Base-by-base conservation (phyloP, 2,113 vertebrate species). In the Lethenteron camtschaticum region DNA sequence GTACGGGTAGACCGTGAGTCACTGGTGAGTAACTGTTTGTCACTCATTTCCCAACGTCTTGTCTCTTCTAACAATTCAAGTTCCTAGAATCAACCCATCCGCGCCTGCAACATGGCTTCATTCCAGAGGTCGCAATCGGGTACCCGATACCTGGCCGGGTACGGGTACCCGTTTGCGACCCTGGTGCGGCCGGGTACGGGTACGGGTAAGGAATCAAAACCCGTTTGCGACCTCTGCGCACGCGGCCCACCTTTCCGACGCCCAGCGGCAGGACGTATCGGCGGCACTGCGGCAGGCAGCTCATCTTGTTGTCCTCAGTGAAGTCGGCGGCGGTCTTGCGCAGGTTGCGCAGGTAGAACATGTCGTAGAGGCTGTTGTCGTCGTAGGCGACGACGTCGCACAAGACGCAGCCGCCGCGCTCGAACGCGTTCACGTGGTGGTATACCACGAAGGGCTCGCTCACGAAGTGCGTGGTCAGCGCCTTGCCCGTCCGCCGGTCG, bases 391-490 rank as follows among this genome's bases (percentile, higher is more conserved):
- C 82, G 59, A 89, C 72, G 2, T 99, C 94, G 12, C 89, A 81
- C 69, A 96, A 5, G 13, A 99, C 70, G n/a, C 87, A 86, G 59
- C 81, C 82, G 0, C 87, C 81, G 0, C 90, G 86, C 76, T 99
- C 90, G 3, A 85, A 91, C 68, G 90, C 90, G 1, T 95, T 96
- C 72, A 91, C 71, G 0, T 96, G 94, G 75, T 99, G 94, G 73
- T 85, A 95, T 72, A 87, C 72, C 2, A 95, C 78, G 81, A 91
- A 69, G 1, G 87, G 69, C 69, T 82, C 83, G 0, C 85, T 81
- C 77, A 78, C 83, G 74, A 85, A 91, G 75, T 84, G 89, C 3
- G 74, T 79, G 11, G 77, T 73, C 5, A 84, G 56, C 7, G 80
- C 79, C 75, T 87, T 89, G 72, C 83, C 81, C 0, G 86, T 95